Percentiles rank a stretch among this genome's conserved stretches.
Evolutionary conservation across 30 jellyfish, hydroid and myxozoan species (phyloP).

Genomic region (Cassiopea andromeda): DNA sequence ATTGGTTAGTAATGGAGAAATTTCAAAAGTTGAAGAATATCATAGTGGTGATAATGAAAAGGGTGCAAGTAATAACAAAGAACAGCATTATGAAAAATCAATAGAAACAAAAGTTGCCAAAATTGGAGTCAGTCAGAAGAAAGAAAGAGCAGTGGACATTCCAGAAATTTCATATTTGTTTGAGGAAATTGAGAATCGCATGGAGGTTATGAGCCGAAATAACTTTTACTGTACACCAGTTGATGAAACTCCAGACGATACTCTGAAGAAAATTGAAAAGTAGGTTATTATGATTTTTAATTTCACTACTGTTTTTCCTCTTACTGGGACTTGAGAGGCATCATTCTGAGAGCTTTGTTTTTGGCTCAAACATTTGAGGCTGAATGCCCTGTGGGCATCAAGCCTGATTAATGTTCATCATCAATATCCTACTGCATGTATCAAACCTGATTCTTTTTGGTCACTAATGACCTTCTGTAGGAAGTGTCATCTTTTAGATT

Average conservation of each 20-base stretch:
- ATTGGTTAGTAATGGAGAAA: no score
- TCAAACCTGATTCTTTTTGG: no score
- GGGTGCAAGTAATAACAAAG: neutral
- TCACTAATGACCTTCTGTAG: no score
- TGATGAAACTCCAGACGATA: neutral
- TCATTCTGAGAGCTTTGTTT: no score
- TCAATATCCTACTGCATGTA: no score
- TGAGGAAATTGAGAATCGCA: conserved; percentile 71
- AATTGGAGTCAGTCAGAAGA: neutral
- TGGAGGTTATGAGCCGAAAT: conserved; percentile 33
- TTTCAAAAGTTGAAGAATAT: neutral
- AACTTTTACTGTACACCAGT: conserved; percentile 36
- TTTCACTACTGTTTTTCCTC: no score
- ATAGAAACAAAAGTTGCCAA: neutral
- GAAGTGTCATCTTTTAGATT: no score
- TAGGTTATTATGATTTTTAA: neutral
- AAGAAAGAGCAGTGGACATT: conserved; percentile 22
- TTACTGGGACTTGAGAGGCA: no score
- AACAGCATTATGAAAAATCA: neutral
- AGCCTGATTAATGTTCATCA: no score
- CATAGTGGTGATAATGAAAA: neutral
- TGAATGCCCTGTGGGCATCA: no score
- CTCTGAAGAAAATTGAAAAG: conserved; percentile 18
- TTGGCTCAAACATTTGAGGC: no score
- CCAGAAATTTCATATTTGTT: conserved; percentile 51